Percentiles rank a stretch among this genome's conserved stretches.
Conservation (phyloP, 2,797 vertebrate species). For the Thamnophis elegans region DNA sequence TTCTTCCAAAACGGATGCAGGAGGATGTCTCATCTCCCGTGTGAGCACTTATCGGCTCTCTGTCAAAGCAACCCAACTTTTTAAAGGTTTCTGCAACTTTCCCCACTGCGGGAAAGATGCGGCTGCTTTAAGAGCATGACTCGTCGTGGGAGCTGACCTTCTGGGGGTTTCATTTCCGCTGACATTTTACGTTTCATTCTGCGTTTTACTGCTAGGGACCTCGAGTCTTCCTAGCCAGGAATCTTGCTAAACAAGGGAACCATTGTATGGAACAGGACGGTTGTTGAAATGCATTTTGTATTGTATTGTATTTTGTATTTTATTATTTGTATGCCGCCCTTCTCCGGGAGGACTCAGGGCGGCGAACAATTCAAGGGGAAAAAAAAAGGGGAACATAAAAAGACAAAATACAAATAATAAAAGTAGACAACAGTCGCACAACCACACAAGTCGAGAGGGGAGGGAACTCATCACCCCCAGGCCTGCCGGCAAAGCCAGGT, state of each 20-base stretch:
- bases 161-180: background rate
- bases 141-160: background rate
- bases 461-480: too few relatives aligned
- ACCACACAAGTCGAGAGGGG: too few relatives aligned
- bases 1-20: background rate
- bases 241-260: background rate
- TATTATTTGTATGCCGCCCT: too few relatives aligned
- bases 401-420: too few relatives aligned
- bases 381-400: too few relatives aligned
- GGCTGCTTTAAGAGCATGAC: background rate
- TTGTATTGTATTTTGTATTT: too few relatives aligned
- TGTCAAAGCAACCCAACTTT: background rate
- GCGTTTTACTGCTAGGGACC: background rate
- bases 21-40: background rate
- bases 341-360: too few relatives aligned
- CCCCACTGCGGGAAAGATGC: background rate
- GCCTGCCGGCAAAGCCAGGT: too few relatives aligned
- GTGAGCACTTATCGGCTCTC: background rate
- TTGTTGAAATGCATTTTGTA: constrained; percentile 2
- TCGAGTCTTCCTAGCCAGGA: background rate
- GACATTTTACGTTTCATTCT: background rate
- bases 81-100: background rate
- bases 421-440: too few relatives aligned
- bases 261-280: background rate
- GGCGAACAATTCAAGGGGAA: too few relatives aligned